phyloP scores from a whole-genome alignment of 1,140 invertebrate species.

The Drosophila murphyi region DNA sequence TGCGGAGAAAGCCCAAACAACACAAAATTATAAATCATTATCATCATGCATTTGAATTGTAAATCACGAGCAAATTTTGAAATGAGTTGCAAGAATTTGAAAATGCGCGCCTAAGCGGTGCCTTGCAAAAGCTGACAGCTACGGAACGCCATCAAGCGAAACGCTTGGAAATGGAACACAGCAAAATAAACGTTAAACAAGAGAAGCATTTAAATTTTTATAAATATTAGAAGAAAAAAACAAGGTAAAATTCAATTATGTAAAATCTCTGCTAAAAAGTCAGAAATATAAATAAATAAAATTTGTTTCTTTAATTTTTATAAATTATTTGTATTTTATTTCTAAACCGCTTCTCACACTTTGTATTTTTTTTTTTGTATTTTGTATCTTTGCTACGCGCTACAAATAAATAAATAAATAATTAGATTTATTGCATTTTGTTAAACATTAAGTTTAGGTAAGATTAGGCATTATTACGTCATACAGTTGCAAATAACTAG shows the following conservation, averaged over 20 bases:
- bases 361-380: neutral
- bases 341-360: constrained; percentile 44
- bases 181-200: neutral
- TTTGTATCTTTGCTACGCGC: constrained; percentile 48
- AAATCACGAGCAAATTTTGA: neutral
- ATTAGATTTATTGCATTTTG: constrained; percentile 23
- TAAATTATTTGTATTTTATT: constrained; percentile 70
- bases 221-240: neutral
- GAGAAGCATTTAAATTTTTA: neutral
- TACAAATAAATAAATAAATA: constrained; percentile 80
- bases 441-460: constrained; percentile 60
- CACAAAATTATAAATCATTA: constrained; percentile 8
- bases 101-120: constrained; percentile 51
- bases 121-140: neutral
- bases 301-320: constrained; percentile 22
- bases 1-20: constrained; percentile 29
- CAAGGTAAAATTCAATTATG: too few species aligned
- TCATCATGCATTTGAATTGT: neutral
- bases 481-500: constrained; percentile 51
- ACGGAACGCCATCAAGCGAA: neutral
- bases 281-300: too few species aligned
- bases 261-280: too few species aligned
- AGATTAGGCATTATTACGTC: constrained; percentile 47
- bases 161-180: constrained; percentile 15
- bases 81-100: neutral